These are phyloP conservation scores for Aratinga solstitialis DNA, from an alignment of 2,797 vertebrate genomes.

Conservation along the genomic window DNA sequence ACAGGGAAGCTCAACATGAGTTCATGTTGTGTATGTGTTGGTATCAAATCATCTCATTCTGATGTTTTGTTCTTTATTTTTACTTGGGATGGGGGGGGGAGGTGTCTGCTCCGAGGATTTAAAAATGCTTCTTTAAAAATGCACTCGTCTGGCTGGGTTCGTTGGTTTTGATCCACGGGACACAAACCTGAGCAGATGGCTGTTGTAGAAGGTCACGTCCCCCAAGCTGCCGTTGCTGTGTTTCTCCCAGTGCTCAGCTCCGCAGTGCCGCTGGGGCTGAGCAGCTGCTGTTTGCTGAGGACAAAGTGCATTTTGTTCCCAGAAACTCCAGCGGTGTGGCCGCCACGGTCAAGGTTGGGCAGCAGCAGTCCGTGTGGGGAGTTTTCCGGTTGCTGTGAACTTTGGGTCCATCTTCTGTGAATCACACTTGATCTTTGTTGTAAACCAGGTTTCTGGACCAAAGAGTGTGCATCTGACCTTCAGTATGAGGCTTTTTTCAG, in stretches of 20 bases:
- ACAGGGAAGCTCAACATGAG: constrained; percentile 58
- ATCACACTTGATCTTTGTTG: background rate
- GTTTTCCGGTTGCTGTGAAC: background rate
- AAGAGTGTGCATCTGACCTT: constrained; percentile 18
- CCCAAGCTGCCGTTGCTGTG: background rate
- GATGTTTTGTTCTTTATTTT: constrained; percentile 77
- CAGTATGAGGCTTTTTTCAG: constrained; percentile 19
- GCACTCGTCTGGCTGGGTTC: background rate
- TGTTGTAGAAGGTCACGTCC: background rate
- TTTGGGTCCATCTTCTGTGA: background rate
- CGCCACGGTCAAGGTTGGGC: background rate
- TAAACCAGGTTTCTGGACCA: constrained; percentile 37
- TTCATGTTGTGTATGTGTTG: constrained; percentile 48
- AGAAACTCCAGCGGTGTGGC: background rate
- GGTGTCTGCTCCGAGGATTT: constrained; percentile 76
- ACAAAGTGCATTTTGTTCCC: background rate
- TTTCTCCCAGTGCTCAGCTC: background rate
- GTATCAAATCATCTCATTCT: constrained; percentile 80
- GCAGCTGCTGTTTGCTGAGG: constrained; percentile 13
- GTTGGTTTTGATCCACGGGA: background rate
- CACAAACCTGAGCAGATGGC: background rate
- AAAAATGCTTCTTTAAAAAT: constrained; percentile 69
- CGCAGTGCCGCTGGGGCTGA: background rate
- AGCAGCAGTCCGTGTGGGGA: background rate
- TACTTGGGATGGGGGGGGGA: constrained; percentile 73